Conservation (phyloP, 1,140 invertebrate species). For the Tetramorium parvispinum region DNA sequence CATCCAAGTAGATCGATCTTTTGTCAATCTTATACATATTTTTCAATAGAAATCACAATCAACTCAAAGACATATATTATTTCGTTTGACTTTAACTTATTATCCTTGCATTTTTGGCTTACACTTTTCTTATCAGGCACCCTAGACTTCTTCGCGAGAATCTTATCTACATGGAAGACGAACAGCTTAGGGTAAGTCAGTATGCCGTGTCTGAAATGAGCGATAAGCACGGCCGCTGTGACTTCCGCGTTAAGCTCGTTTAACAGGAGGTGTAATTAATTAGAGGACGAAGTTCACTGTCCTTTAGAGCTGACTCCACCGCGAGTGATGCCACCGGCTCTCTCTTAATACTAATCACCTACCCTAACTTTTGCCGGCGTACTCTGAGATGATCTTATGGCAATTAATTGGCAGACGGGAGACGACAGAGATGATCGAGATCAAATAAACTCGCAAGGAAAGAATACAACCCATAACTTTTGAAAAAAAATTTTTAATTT, state of each 20-base stretch:
- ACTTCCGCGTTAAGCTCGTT: conserved; percentile 70
- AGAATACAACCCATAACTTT: neutral
- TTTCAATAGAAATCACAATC: neutral
- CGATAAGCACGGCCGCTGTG: conserved; percentile 67
- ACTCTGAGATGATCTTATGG: conserved; percentile 72
- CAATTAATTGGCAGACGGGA: conserved; percentile 77
- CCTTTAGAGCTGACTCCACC: conserved; percentile 52
- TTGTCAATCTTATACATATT: neutral
- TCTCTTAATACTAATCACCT: conserved; percentile 64
- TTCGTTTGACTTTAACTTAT: neutral
- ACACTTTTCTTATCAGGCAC: conserved; percentile 23
- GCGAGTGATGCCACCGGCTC: conserved; percentile 28
- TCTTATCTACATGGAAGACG: conserved; percentile 77
- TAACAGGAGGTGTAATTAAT: conserved; percentile 71
- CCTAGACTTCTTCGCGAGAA: conserved; percentile 39
- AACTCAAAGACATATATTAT: neutral
- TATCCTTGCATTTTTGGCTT: conserved; percentile 2
- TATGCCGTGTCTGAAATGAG: conserved; percentile 63
- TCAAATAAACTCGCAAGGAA: neutral
- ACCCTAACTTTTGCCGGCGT: conserved; percentile 54
- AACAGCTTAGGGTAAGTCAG: conserved; percentile 62
- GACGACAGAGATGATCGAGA: conserved; percentile 52
- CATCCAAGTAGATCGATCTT: neutral
- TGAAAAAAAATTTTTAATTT: neutral
- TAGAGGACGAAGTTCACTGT: conserved; percentile 69